Evolutionary conservation across 2,797 vertebrate species (phyloP).

Genomic region (Eidolon dupreanum): DNA sequence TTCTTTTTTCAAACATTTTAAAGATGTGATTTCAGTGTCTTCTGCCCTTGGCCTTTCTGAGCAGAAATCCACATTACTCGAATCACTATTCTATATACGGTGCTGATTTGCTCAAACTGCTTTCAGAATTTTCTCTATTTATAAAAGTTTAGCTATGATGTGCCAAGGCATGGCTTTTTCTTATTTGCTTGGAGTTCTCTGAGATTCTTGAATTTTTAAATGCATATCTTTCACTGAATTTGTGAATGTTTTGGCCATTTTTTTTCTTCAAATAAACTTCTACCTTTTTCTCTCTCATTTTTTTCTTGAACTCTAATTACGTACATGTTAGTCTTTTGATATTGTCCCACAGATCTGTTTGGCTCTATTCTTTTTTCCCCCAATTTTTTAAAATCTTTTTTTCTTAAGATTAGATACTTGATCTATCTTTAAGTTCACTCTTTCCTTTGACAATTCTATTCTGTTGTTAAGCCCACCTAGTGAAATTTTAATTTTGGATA

Average conservation of each 20-base stretch:
- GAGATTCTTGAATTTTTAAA: conserved; percentile 30
- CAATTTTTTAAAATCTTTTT: background rate
- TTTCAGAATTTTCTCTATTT: background rate
- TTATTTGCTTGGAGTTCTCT: background rate
- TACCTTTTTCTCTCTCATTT: background rate
- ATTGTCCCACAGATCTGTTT: background rate
- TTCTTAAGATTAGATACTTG: background rate
- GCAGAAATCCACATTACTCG: background rate
- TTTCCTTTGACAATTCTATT: background rate
- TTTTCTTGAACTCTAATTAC: background rate
- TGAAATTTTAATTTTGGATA: background rate
- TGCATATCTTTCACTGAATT: background rate
- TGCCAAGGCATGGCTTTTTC: background rate
- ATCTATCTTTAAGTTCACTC: background rate
- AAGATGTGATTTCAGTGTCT: background rate
- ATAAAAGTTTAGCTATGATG: background rate
- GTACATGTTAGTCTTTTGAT: background rate
- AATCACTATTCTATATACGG: background rate
- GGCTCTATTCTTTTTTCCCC: background rate
- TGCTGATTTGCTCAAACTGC: background rate
- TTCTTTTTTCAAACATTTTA: background rate
- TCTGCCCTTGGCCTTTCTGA: background rate
- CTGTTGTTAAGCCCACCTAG: background rate
- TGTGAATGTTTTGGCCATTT: background rate
- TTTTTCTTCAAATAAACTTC: background rate